Conservation (phyloP, 2,888 invertebrate genomes). For the Eustalomyia histrio region DNA sequence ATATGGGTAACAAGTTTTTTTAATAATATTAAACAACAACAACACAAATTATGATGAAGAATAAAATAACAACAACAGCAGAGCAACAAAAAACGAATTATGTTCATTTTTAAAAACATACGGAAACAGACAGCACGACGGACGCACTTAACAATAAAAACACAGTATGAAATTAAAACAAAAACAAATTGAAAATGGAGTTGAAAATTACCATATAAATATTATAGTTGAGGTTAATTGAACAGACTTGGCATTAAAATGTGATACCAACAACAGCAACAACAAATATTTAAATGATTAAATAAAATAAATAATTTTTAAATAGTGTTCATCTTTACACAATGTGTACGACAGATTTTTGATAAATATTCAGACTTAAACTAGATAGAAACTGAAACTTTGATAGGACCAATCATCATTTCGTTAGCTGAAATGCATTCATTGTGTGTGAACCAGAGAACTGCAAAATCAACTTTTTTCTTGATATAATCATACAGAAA, state of each 20-base stretch:
- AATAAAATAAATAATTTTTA: not conserved
- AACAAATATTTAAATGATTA: not conserved
- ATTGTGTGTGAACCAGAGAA: too few relatives aligned
- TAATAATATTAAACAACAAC: constrained; percentile 38
- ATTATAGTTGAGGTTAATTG: not conserved
- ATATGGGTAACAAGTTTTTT: constrained; percentile 54
- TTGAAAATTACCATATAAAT: too few relatives aligned
- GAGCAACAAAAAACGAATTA: too few relatives aligned
- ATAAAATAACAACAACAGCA: not conserved
- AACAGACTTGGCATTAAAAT: not conserved
- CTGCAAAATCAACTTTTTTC: too few relatives aligned
- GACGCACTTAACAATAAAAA: constrained; percentile 46
- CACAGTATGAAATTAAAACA: constrained; percentile 38
- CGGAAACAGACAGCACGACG: constrained; percentile 48
- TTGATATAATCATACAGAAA: too few relatives aligned
- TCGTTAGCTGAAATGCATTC: too few relatives aligned
- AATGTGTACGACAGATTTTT: too few relatives aligned
- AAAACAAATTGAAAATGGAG: not conserved
- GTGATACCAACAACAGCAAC: not conserved
- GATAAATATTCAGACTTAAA: too few relatives aligned
- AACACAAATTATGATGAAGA: not conserved
- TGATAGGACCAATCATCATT: too few relatives aligned
- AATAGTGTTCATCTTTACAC: not conserved
- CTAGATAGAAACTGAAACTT: too few relatives aligned
- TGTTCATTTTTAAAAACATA: constrained; percentile 17